Evolutionary conservation across 1,140 invertebrate genomes (phyloP).

Genomic region (Pachypeltis micranthus): DNA sequence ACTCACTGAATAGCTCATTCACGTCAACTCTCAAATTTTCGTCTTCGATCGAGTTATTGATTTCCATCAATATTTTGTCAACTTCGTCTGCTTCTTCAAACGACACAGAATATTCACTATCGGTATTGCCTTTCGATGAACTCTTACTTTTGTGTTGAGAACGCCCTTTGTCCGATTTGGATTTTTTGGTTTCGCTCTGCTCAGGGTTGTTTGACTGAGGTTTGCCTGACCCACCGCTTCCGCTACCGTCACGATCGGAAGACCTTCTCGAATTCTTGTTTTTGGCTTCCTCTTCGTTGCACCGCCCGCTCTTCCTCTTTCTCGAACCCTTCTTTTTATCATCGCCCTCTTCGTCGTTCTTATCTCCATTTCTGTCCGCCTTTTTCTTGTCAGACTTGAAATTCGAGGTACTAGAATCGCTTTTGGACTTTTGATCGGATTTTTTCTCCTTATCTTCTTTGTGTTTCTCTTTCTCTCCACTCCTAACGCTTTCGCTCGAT

Average conservation of each 20-base stretch:
- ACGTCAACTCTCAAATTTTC: neutral
- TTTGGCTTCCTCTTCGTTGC: slow-evolving; percentile 19
- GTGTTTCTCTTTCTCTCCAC: neutral
- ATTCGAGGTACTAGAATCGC: neutral
- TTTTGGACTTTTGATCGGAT: neutral
- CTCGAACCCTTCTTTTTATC: slow-evolving; percentile 16
- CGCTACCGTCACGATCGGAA: slow-evolving; percentile 24
- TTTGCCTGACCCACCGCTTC: neutral
- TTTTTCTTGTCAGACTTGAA: neutral
- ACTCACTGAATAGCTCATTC: neutral
- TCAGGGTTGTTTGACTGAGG: too few species aligned
- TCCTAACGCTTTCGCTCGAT: neutral
- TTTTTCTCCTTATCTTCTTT: neutral
- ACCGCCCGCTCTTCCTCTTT: slow-evolving; percentile 13
- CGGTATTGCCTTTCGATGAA: neutral
- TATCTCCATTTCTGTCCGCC: slow-evolving; percentile 2
- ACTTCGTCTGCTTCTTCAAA: slow-evolving; percentile 2
- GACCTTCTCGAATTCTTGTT: slow-evolving; percentile 18
- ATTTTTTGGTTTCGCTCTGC: neutral
- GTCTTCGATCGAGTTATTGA: slow-evolving; percentile 16
- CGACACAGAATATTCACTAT: neutral
- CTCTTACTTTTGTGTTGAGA: neutral
- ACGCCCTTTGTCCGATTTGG: slow-evolving; percentile 1
- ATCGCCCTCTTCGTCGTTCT: slow-evolving; percentile 16
- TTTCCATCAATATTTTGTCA: slow-evolving; percentile 12